Percentiles rank a stretch among this genome's conserved stretches.
phyloP scores from a whole-genome alignment of 1,140 invertebrate genomes.

The Aphidius ervi region DNA sequence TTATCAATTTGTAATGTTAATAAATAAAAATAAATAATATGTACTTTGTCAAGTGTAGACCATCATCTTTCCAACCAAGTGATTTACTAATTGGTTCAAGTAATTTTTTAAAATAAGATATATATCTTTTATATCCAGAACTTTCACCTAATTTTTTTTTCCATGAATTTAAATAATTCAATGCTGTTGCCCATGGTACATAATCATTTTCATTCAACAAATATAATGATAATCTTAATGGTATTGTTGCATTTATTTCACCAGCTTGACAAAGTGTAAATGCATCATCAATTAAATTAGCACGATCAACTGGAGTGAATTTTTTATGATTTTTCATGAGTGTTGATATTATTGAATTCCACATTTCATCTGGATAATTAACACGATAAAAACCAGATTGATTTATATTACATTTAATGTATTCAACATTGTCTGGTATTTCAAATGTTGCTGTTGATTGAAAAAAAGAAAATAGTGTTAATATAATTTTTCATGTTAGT shows the following conservation, averaged over 20 bases:
- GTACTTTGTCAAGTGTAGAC: conserved; percentile 65
- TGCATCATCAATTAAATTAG: conserved; percentile 72
- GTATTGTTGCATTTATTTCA: conserved; percentile 63
- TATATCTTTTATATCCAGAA: conserved; percentile 61
- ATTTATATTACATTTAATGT: conserved; percentile 85
- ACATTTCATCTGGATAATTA: conserved; percentile 75
- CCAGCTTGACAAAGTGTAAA: conserved; percentile 74
- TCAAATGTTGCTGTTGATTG: conserved; percentile 61
- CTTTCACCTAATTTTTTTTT: conserved; percentile 64
- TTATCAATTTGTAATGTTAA: background rate
- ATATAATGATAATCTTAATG: conserved; percentile 67
- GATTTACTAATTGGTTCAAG: conserved; percentile 59
- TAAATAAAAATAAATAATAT: conserved; percentile 1
- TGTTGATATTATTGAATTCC: conserved; percentile 67
- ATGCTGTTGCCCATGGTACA: conserved; percentile 70
- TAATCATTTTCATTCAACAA: conserved; percentile 69
- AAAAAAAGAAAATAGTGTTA: conserved; percentile 14
- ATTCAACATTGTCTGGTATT: conserved; percentile 60
- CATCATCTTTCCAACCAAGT: conserved; percentile 66
- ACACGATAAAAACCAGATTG: conserved; percentile 84
- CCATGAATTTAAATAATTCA: conserved; percentile 66
- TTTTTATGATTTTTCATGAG: conserved; percentile 65
- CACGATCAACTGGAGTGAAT: conserved; percentile 69
- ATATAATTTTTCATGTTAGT: conserved; percentile 21
- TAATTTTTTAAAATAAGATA: conserved; percentile 60